Conservation (phyloP, 2,888 invertebrate genomes). For the Dicyrtoma fusca region DNA sequence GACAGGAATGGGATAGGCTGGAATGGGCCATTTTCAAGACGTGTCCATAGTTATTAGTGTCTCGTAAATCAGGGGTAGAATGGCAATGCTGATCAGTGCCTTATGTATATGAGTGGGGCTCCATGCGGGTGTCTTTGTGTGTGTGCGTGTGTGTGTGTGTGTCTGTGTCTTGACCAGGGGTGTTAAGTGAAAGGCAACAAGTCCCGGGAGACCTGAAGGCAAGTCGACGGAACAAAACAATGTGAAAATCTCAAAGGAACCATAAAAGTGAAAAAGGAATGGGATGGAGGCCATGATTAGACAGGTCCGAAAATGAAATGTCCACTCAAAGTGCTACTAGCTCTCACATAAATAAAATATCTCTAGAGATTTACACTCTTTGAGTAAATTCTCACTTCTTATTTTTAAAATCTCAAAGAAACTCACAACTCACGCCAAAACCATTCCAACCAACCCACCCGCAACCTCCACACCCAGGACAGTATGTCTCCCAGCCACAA, state of each 20-base stretch:
- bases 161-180: conserved; percentile 16
- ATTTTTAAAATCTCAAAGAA: too few relatives aligned
- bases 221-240: conserved; percentile 40
- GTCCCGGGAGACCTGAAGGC: conserved; percentile 50
- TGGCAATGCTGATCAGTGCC: conserved; percentile 32
- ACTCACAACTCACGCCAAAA: too few relatives aligned
- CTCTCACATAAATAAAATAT: conserved; percentile 35
- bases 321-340: conserved; percentile 52
- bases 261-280: conserved; percentile 57
- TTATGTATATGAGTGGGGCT: too few relatives aligned
- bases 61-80: conserved; percentile 55
- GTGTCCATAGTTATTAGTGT: conserved; percentile 56
- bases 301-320: conserved; percentile 57
- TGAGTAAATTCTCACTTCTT: neutral
- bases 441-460: too few relatives aligned
- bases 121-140: too few relatives aligned
- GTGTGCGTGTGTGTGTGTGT: neutral
- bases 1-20: conserved; percentile 54
- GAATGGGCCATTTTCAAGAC: conserved; percentile 42
- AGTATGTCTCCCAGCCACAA: too few relatives aligned
- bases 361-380: conserved; percentile 25
- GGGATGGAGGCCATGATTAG: conserved; percentile 57
- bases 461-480: too few relatives aligned
- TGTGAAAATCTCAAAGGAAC: conserved; percentile 53
- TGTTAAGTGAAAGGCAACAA: conserved; percentile 58